Base-by-base conservation (phyloP, 1,140 invertebrate species). In the Drosophila jambulina region DNA sequence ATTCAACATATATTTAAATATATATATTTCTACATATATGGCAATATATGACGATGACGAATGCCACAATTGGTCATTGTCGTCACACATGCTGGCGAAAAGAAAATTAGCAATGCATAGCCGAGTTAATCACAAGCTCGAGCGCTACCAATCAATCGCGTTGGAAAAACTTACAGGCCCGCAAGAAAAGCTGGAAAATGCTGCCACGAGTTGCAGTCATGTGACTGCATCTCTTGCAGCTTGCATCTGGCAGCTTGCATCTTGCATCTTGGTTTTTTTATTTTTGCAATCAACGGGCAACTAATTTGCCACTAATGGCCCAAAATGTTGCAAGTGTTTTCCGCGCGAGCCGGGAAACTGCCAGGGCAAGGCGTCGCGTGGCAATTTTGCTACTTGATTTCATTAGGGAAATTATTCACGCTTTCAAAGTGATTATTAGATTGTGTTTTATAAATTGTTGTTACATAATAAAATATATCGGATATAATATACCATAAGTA, bases 291-390 rank as follows among this genome's bases (percentile, higher is more conserved):
- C 36, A 53, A 48, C 43, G 34, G 51, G 43, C 27, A 68, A 62
- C 69, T 57, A 72, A 72, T 71, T 72, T 71, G 67, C 67, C 53
- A 71, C 63, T 70, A 70, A 70, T 70, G 43, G 67, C 53, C 62
- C 38, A 38, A 58, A 49, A 32, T 72, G 69, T 71, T 71, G 69
- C 69, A 72, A 72, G 54, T 72, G 25, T 58, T 71, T 67, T 29
- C 53, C 45, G 54, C 67, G 54, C 51, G 29, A 12, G 69, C 32
- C 51, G 67, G 67, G 27, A 72, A 71, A 72, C 71, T 29, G 36
- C 40, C 19, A 17, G 21, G 49, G 42, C 36, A 71, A 25, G 51
- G 34, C 53, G 49, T 53, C n/a, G 27, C 10, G 27, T 17, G 25
- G 15, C 15, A 48, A 27, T 27, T 40, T 42, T 42, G 69, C 67